Base-by-base conservation (phyloP, 1,140 invertebrate genomes). In the Drosophila serrata region DNA sequence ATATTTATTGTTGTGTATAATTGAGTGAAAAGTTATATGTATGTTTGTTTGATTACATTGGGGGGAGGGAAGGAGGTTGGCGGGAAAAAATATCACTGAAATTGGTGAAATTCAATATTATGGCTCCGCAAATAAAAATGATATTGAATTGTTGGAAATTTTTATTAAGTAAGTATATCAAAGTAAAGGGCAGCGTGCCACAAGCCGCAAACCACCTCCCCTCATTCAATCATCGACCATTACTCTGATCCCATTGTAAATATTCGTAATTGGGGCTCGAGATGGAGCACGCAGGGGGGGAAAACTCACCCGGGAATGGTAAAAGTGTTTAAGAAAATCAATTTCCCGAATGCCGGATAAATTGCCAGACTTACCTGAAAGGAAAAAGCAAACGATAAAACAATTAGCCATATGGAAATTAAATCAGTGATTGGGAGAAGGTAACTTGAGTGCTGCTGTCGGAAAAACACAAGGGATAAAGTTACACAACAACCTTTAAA, bases 1-100 rank as follows among this genome's bases (percentile, higher is more conserved):
- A 88, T 87, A 87, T 87, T 87, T 90, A 88, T 90, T 88, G 85
- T 88, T 88, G 81, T 90, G 84, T 88, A 88, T 88, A 88, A 88
- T 88, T 88, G 84, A 90, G 84, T 88, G 84, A 88, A 88, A 88
- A 88, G 77, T 57, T 84, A 84, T 88, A 88, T 87, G 80, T 88
- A 88, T 87, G 84, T 88, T 76, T 80, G 84, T 84, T 57, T 84
- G 82, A 79, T 84, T 84, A 87, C 72, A 70, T 51, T n/a, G 4
- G 24, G 24, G 49, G 49, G 40, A 31, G 45, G 19, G 29, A 13
- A 17, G 46, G 13, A 46, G 17, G 33, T 12, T 6, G 33, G 60
- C 45, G 17, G 43, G 64, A 11, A 33, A 48, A 43, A 65, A 68
- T 49, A 51, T 45, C 45, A 48, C 31, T 67, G 65, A 55, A 42